Conservation (phyloP, 2,888 invertebrate genomes). For the Lamellibrachia columna region DNA sequence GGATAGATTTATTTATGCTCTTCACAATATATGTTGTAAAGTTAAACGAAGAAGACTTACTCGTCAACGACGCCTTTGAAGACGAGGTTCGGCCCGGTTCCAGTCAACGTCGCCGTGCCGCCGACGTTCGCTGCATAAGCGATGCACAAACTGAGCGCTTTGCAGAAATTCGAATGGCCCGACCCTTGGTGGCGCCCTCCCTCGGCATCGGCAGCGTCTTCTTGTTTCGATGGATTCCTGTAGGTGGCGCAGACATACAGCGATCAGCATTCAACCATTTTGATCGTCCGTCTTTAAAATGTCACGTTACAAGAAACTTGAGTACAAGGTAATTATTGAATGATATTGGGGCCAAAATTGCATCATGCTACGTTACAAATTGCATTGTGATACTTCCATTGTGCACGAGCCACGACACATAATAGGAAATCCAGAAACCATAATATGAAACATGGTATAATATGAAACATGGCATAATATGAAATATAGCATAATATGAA, state of each 20-base stretch:
- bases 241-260: background rate
- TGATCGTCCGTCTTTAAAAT: background rate
- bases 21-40: background rate
- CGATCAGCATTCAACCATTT: background rate
- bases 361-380: too few species aligned
- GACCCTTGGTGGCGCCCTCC: background rate
- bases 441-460: too few species aligned
- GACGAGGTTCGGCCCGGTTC: slow-evolving; percentile 64
- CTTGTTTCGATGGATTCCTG: background rate
- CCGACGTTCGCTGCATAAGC: slow-evolving; percentile 65
- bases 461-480: too few species aligned
- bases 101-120: slow-evolving; percentile 65
- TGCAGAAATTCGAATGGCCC: slow-evolving; percentile 42
- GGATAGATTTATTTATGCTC: too few species aligned
- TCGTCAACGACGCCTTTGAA: slow-evolving; percentile 58
- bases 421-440: too few species aligned
- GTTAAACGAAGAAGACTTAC: slow-evolving; percentile 26
- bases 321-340: background rate
- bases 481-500: too few species aligned
- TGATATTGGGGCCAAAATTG: background rate
- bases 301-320: background rate
- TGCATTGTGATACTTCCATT: too few species aligned
- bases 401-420: too few species aligned
- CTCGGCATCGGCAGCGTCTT: background rate
- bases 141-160: slow-evolving; percentile 56